Base-by-base conservation (phyloP, 2,888 invertebrate species). In the Leptopilina myrica region DNA sequence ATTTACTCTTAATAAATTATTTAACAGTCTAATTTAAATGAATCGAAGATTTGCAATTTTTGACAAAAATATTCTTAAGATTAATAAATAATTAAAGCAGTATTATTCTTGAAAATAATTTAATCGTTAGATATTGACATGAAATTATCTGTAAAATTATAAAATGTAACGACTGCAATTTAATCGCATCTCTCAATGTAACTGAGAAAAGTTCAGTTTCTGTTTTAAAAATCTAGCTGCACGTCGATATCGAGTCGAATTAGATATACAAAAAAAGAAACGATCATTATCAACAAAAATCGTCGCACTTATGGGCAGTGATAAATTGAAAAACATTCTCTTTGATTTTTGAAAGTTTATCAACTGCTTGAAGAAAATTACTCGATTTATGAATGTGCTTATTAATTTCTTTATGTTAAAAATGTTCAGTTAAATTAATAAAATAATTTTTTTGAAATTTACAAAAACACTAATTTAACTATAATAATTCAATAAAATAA, bases 301-400 rank as follows among this genome's bases (percentile, higher is more conserved):
- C 73, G 73, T 73, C 33, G 56, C 73, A 73, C 33, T 33, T 69
- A 56, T 1, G 56, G 73, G 73, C 73, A 73, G 73, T 73, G 73
- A 73, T 73, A 12, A 12, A 8, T 56, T 73, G 73, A 33, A 73
- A 56, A 66, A 46, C 33, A 66, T 46, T 66, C 46, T 66, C 26
- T 53, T 56, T 33, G 53, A 69, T 56, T 33, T 33, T 33, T 14
- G 33, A 56, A 73, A 73, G 73, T 73, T 73, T 33, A 7, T 73
- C 73, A 73, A 73, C 56, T 73, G 33, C 73, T 56, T 53, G n/a
- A 73, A n/a, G 33, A 56, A 69, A 20, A 33, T 12, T 5, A 53
- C 14, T 53, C 12, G 8, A 53, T 14, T 9, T 40, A 65, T 7
- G n/a, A 40, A 62, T 7, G 33, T 33, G 33, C 33, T 59, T n/a